Percentiles rank a stretch among this genome's conserved stretches.
Conservation (phyloP, 1,140 invertebrate species). For the Caenorhabditis briggsae region DNA sequence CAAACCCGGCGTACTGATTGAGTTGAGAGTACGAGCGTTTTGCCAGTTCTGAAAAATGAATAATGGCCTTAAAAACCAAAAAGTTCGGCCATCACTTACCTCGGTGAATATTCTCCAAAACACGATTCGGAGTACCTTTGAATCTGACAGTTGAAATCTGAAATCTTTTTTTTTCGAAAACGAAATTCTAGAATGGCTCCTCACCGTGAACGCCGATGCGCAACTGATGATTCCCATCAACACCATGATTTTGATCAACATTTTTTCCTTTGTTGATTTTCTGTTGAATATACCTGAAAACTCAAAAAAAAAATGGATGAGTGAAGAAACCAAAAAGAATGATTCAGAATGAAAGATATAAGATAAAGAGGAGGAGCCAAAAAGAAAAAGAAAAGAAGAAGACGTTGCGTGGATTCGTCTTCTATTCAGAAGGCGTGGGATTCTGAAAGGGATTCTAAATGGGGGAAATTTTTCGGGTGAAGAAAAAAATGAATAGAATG, state of each 20-base stretch:
- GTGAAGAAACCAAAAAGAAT: neutral
- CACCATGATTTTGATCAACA: conserved; percentile 10
- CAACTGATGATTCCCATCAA: conserved; percentile 1
- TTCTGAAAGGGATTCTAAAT: neutral
- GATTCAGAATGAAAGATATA: too few relatives aligned
- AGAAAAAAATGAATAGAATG: too few relatives aligned
- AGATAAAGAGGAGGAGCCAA: neutral
- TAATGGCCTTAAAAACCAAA: too few relatives aligned
- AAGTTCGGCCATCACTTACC: neutral
- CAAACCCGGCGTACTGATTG: conserved; percentile 31
- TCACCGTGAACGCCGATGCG: neutral
- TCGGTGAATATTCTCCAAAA: neutral
- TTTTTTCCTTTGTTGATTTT: conserved; percentile 7
- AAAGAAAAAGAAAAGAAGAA: neutral
- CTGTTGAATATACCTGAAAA: conserved; percentile 51
- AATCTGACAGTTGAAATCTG: conserved; percentile 15
- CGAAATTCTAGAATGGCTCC: neutral
- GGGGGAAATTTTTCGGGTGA: neutral
- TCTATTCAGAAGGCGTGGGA: conserved; percentile 50
- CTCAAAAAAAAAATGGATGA: too few relatives aligned
- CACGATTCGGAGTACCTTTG: neutral
- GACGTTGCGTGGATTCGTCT: neutral
- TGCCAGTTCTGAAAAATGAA: neutral
- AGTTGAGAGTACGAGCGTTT: neutral
- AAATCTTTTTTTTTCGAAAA: neutral